Percentiles rank a stretch among this genome's conserved stretches.
phyloP scores from a whole-genome alignment of 2,113 vertebrate species.

The Chunga burmeisteri region DNA sequence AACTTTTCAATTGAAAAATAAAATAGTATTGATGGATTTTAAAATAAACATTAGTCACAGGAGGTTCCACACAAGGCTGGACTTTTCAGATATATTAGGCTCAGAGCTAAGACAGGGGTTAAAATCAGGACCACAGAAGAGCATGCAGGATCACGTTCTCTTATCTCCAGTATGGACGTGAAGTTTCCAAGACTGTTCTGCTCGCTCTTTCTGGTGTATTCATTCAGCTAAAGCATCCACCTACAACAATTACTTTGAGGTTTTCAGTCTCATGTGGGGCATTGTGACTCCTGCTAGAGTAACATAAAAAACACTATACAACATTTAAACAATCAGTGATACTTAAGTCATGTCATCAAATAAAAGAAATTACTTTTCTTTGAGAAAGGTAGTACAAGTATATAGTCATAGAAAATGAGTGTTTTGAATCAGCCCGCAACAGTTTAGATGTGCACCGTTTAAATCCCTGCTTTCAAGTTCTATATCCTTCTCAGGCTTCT shows the following conservation, averaged over 20 bases:
- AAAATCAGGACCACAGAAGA: not conserved
- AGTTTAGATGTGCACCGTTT: not conserved
- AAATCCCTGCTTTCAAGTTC: not conserved
- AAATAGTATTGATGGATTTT: not conserved
- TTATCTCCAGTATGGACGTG: not conserved
- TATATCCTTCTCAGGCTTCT: not conserved
- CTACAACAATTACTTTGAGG: not conserved
- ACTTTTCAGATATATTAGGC: not conserved
- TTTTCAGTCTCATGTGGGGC: not conserved
- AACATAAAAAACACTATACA: not conserved
- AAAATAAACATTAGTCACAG: not conserved
- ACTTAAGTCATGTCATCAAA: not conserved
- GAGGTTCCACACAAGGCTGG: not conserved
- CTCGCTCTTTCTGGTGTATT: not conserved
- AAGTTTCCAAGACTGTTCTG: not conserved
- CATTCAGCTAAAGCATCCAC: not conserved
- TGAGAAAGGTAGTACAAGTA: not conserved
- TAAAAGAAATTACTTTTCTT: not conserved
- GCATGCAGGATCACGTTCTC: not conserved
- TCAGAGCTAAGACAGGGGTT: not conserved
- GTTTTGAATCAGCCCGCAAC: not conserved
- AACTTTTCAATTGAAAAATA: not conserved
- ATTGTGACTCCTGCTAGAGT: not conserved
- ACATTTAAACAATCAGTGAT: not conserved
- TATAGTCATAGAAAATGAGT: not conserved